Evolutionary conservation across 2,113 vertebrate species (phyloP), one percentile per base, ranked within the genome.

Genomic region (Sitta europaea): DNA sequence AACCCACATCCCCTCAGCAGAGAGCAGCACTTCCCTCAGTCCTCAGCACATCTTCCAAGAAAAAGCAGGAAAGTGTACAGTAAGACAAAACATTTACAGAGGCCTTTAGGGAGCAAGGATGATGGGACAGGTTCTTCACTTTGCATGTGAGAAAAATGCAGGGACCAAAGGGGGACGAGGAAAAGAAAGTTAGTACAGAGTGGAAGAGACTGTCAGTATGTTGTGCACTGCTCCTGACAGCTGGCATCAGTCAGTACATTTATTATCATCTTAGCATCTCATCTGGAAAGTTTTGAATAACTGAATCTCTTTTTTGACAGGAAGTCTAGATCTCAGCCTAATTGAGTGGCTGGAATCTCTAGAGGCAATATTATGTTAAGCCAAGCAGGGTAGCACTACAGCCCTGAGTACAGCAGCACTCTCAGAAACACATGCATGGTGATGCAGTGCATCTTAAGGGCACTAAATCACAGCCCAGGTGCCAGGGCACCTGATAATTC

Each of bases 201-300:
- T 71, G 45, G 20, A 57, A 66, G 57, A 57, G 25, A 45, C 40
- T 83, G 62, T 36, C 48, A 68, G 85, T 2, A 33, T 4, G 12
- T 9, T 23, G 25, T 66, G 47, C 27, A 3, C 70, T 20, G 42
- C 73, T 93, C 55, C 80, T 45, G 58, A 57, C 74, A 77, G 84
- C 63, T 92, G 86, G 58, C 70, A 94, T 38, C 61, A 83, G 50
- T 68, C 92, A 86, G 89, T 47, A 71, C 48, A 17, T 59, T 74
- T 94, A 51, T 70, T 35, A 71, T 45, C 72, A 59, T 17, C 50
- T 58, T 54, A 24, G 53, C 67, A 76, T 79, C 81, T 85, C 71
- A 74, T 54, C 77, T 94, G 88, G 88, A 92, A 95, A 96, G 55
- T 91, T 96, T n/a, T 91, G 77, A 81, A 80, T 95, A 70, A 91